A percentile compares a stretch with the other conserved stretches of the same genome.
phyloP scores from a whole-genome alignment of 2,797 vertebrate species.

The Ctenosaura bakeri region DNA sequence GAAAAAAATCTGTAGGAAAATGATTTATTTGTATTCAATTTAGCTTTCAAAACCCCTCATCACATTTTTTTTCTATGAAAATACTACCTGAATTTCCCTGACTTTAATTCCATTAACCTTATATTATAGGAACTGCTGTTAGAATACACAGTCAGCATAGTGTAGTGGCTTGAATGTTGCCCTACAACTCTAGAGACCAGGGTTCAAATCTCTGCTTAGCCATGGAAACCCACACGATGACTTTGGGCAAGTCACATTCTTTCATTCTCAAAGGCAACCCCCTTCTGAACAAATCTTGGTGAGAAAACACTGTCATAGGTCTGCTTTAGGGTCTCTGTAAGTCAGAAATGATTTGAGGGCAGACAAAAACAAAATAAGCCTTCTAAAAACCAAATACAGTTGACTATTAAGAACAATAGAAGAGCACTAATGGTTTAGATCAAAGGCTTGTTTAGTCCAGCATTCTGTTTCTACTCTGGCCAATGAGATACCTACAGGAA shows the following conservation, averaged over 20 bases:
- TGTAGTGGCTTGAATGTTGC: not conserved
- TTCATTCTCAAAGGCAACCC: too few species aligned
- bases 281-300: too few species aligned
- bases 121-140: not conserved
- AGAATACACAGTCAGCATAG: not conserved
- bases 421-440: not conserved
- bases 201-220: too few species aligned
- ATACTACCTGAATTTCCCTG: not conserved
- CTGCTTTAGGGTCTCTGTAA: too few species aligned
- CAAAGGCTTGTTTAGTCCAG: not conserved
- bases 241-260: too few species aligned
- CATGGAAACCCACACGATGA: too few species aligned
- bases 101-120: not conserved
- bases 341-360: too few species aligned
- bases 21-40: constrained; percentile 16
- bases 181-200: too few species aligned
- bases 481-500: not conserved
- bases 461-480: not conserved
- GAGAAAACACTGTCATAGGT: too few species aligned
- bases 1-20: not conserved
- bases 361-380: too few species aligned
- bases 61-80: not conserved
- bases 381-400: not conserved
- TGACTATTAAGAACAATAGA: not conserved
- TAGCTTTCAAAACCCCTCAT: not conserved